Percentiles rank a stretch among this genome's conserved stretches.
These are phyloP conservation scores for Ischnura elegans DNA, from an alignment of 2,888 invertebrate species.

Conservation along the genomic window DNA sequence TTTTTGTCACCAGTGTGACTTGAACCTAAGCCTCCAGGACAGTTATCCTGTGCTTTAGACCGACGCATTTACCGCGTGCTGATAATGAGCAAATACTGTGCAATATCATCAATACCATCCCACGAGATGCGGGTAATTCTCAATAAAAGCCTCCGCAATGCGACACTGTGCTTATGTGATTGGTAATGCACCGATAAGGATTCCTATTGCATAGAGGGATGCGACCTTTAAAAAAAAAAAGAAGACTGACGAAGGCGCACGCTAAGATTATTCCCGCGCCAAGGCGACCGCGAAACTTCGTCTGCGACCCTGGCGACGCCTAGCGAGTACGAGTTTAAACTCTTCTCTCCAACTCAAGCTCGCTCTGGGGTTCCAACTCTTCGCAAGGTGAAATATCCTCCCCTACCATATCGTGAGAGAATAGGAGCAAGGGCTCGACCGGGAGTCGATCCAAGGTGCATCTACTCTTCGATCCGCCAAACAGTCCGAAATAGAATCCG, in stretches of 20 bases:
- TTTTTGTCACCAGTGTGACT: too few species aligned
- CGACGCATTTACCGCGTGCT: too few species aligned
- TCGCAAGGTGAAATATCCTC: background rate
- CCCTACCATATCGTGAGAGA: background rate
- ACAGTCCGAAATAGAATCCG: background rate
- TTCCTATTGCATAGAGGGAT: background rate
- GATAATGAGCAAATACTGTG: too few species aligned
- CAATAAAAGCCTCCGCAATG: too few species aligned
- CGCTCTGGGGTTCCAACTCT: background rate
- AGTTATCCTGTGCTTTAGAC: too few species aligned
- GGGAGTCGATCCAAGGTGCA: background rate
- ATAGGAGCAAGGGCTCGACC: background rate
- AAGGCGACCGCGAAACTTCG: background rate
- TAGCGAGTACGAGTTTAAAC: background rate
- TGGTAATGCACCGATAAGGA: background rate
- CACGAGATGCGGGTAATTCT: too few species aligned
- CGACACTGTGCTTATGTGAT: background rate
- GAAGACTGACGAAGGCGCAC: background rate
- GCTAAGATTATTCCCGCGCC: background rate
- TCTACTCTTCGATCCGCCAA: background rate
- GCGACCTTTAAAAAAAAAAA: background rate
- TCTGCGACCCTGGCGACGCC: background rate
- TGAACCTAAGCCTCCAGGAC: too few species aligned
- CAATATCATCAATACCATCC: too few species aligned
- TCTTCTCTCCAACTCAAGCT: background rate